phyloP scores from a whole-genome alignment of 2,888 invertebrate genomes.

The Ennomos erosarius region DNA sequence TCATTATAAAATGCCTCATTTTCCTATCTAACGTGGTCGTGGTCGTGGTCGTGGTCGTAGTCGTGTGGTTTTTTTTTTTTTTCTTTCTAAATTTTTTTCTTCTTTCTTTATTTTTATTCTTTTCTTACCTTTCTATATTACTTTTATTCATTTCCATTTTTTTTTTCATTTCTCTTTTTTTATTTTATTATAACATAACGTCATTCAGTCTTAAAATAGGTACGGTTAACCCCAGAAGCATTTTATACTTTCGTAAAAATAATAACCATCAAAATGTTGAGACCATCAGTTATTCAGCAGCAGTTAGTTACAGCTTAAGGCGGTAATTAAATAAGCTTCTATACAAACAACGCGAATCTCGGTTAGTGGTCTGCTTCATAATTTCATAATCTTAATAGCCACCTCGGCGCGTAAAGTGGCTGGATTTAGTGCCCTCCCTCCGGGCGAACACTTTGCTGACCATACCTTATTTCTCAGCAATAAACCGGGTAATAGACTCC shows the following conservation, averaged over 20 bases:
- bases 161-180: too few relatives aligned
- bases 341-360: slow-evolving; percentile 69
- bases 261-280: slow-evolving; percentile 3
- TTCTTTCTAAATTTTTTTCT: too few relatives aligned
- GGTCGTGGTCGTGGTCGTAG: too few relatives aligned
- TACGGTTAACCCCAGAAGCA: too few relatives aligned
- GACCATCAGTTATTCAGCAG: slow-evolving; percentile 31
- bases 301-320: slow-evolving; percentile 39
- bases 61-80: too few relatives aligned
- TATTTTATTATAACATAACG: too few relatives aligned
- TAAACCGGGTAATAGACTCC: slow-evolving; percentile 61
- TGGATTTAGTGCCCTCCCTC: slow-evolving; percentile 71
- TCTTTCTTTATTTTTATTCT: too few relatives aligned
- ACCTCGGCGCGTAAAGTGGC: slow-evolving; percentile 72
- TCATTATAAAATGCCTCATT: too few relatives aligned
- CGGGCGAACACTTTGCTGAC: slow-evolving; percentile 70
- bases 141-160: too few relatives aligned
- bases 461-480: slow-evolving; percentile 69
- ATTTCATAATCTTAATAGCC: slow-evolving; percentile 80
- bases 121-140: too few relatives aligned
- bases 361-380: slow-evolving; percentile 71
- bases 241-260: neutral
- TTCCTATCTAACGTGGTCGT: too few relatives aligned
- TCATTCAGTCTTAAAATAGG: too few relatives aligned
- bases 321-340: slow-evolving; percentile 60